phyloP scores from a whole-genome alignment of 2,888 invertebrate genomes.

The Tipula unca region DNA sequence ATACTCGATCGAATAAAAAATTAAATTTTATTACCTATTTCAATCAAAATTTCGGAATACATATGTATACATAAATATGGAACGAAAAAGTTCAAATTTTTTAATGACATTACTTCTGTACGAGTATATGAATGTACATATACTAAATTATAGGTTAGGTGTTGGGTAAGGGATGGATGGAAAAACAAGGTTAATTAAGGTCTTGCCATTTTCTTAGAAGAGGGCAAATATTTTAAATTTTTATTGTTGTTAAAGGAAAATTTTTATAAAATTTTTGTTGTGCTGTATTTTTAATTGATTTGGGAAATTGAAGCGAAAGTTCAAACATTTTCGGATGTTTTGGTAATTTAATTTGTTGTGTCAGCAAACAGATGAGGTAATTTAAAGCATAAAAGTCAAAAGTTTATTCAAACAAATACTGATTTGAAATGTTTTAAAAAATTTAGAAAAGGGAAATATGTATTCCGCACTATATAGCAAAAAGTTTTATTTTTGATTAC shows the following conservation, averaged over 20 bases:
- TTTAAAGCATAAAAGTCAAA: not conserved
- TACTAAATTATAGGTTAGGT: no score
- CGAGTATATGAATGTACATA: no score
- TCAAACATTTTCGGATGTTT: not conserved
- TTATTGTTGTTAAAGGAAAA: not conserved
- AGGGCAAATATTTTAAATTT: not conserved
- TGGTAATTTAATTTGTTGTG: not conserved
- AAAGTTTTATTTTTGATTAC: no score
- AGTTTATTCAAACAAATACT: no score
- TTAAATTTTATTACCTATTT: not conserved
- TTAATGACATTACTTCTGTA: not conserved
- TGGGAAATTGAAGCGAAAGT: not conserved
- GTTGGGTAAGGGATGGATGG: not conserved
- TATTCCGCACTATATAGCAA: no score
- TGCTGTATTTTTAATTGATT: not conserved
- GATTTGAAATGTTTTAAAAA: no score
- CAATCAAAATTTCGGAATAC: not conserved
- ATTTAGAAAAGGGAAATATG: no score
- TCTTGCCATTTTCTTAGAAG: not conserved
- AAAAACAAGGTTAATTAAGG: not conserved
- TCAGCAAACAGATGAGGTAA: not conserved
- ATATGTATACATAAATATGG: not conserved
- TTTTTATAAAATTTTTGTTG: not conserved
- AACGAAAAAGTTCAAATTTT: not conserved
- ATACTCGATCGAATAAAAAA: not conserved